Percentiles rank a stretch among this genome's conserved stretches.
These are phyloP conservation scores for Itoplectis maculator DNA, from an alignment of 2,888 invertebrate species.

Conservation along the genomic window DNA sequence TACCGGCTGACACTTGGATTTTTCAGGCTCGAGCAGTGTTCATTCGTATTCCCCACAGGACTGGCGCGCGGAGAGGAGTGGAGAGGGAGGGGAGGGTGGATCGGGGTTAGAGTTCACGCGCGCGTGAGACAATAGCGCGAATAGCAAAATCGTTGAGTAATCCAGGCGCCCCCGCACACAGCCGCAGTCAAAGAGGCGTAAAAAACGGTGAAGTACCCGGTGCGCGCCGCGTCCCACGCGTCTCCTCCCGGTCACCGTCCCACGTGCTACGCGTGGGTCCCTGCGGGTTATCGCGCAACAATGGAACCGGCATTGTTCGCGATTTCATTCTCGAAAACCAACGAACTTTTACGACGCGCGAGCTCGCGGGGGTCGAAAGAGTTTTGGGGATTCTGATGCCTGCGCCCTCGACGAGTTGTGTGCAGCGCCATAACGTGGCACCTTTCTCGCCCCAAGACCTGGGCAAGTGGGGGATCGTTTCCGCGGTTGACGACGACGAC, in stretches of 20 bases:
- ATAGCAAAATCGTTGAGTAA: slow-evolving; percentile 24
- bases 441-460: not conserved
- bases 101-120: not conserved
- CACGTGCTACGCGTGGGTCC: not conserved
- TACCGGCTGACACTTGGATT: slow-evolving; percentile 13
- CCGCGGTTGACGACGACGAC: too few relatives aligned
- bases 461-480: not conserved
- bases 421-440: slow-evolving; percentile 25
- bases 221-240: not conserved
- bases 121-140: slow-evolving; percentile 7
- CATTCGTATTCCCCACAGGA: not conserved
- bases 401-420: slow-evolving; percentile 8
- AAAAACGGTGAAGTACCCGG: slow-evolving; percentile 7
- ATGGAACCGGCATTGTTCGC: slow-evolving; percentile 52
- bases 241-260: not conserved
- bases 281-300: slow-evolving; percentile 18
- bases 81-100: not conserved
- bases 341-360: slow-evolving; percentile 49
- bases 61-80: too few relatives aligned
- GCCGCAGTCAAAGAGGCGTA: slow-evolving; percentile 22
- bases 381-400: slow-evolving; percentile 29
- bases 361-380: slow-evolving; percentile 17
- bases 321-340: slow-evolving; percentile 44
- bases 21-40: slow-evolving; percentile 8
- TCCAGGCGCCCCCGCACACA: slow-evolving; percentile 1